phyloP scores from a whole-genome alignment of 2,888 invertebrate genomes.

The Drosophila ochracea region DNA sequence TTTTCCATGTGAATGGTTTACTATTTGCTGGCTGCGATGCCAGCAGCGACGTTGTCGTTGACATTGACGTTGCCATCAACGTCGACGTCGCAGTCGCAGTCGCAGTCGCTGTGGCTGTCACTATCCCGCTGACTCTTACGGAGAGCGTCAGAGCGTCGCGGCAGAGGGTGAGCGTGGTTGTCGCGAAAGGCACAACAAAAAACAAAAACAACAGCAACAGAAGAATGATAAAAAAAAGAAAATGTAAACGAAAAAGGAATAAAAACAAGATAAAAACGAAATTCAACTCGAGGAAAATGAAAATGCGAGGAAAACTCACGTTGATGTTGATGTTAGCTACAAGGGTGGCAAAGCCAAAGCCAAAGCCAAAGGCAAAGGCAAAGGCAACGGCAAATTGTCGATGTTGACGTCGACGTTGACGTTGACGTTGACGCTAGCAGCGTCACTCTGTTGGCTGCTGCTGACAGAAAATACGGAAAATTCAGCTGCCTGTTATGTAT shows the following conservation, averaged over 20 bases:
- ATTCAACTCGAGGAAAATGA: slow-evolving; percentile 53
- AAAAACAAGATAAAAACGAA: slow-evolving; percentile 24
- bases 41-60: slow-evolving; percentile 6
- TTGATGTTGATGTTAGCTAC: slow-evolving; percentile 20
- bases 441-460: slow-evolving; percentile 22
- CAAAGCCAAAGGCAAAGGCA: slow-evolving; percentile 7
- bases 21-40: slow-evolving; percentile 20
- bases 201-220: background rate
- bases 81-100: slow-evolving; percentile 17
- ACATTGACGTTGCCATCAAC: slow-evolving; percentile 15
- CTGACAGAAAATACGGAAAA: slow-evolving; percentile 49
- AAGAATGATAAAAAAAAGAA: background rate
- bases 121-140: background rate
- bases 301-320: slow-evolving; percentile 48
- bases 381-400: slow-evolving; percentile 9
- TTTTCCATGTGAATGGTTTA: slow-evolving; percentile 72
- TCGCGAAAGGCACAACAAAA: slow-evolving; percentile 24
- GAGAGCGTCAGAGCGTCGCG: slow-evolving; percentile 16
- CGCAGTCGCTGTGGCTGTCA: background rate
- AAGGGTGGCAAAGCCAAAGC: slow-evolving; percentile 55
- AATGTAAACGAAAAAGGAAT: background rate
- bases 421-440: slow-evolving; percentile 7
- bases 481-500: slow-evolving; percentile 35
- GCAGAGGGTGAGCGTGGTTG: slow-evolving; percentile 35
- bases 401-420: slow-evolving; percentile 2